Evolutionary conservation across 1,140 invertebrate species (phyloP), one percentile per base, ranked within the genome.

Genomic region (Scaptomyza hsui): DNA sequence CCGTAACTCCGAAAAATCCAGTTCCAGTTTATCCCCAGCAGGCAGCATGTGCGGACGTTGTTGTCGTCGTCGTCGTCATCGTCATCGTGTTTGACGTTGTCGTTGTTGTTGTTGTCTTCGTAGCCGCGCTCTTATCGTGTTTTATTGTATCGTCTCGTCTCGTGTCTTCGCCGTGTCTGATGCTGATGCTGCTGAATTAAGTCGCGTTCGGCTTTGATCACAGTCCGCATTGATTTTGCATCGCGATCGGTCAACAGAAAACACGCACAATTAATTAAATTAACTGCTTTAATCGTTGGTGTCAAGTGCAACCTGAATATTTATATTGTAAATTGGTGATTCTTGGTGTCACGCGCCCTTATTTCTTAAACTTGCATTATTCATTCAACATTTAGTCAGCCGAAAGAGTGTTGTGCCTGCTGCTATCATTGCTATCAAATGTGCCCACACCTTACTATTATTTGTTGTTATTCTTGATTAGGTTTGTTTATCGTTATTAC

Each of bases 11-110:
- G 83, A 90, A 82, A 89, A 89, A 89, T 86, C 80, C 80, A 85
- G 82, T 86, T 90, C 89, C 89, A 90, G 89, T 90, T 90, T 90
- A 90, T 90, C 89, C 78, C 81, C 82, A 90, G 78, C 81, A 83
- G 89, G 89, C 89, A 90, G 82, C 85, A 88, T 83, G 89, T 89
- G 72, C 89, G 89, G 89, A 90, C 89, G 89, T 90, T 61, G 88
- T 74, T 71, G 79, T 75, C 71, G 75, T 61, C 56, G 56, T 71
- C 60, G 59, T 75, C n/a, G 35, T 71, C 21, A 49, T 63, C n/a
- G 64, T 63, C 44, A 24, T 63, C n/a, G 52, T 63, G 47, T 15
- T 72, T 26, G 26, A 6, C 5, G 26, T 29, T 29, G 64, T 41
- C 16, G 29, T 55, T 9, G 41, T 53, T 24, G 1, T 18, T 41